Conservation (phyloP, 2,888 invertebrate species). For the Lithophane socia region DNA sequence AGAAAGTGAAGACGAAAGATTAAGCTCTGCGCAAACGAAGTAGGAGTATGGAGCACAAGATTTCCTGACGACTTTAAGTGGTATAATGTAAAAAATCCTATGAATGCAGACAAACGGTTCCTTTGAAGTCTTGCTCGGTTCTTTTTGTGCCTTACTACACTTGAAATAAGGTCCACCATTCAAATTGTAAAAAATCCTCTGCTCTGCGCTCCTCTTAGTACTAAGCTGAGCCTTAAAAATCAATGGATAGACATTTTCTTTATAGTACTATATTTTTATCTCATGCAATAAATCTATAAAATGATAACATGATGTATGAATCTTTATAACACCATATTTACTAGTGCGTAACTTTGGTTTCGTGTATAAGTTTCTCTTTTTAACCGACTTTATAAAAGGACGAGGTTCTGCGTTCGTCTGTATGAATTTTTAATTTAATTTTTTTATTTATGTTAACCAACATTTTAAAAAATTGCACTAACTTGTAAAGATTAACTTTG, state of each 20-base stretch:
- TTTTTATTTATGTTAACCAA: too few relatives aligned
- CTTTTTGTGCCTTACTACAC: not conserved
- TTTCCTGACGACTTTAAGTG: not conserved
- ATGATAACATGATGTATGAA: constrained; percentile 38
- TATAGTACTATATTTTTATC: constrained; percentile 41
- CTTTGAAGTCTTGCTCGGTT: not conserved
- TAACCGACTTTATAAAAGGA: too few relatives aligned
- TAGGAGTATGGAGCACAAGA: constrained; percentile 4
- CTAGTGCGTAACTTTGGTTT: not conserved
- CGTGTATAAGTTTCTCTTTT: not conserved
- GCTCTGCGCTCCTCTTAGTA: constrained; percentile 3
- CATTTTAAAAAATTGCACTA: not conserved
- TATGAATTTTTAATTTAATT: too few relatives aligned
- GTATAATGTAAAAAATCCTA: not conserved
- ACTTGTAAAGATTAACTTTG: not conserved
- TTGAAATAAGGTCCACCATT: constrained; percentile 4
- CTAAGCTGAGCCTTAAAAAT: constrained; percentile 20
- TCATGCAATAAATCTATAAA: constrained; percentile 48
- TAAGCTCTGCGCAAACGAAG: constrained; percentile 8
- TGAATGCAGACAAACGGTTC: not conserved
- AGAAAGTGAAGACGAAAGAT: constrained; percentile 52
- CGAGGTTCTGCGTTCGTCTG: too few relatives aligned
- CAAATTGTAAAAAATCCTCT: not conserved
- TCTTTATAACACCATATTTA: constrained; percentile 24
- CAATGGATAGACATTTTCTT: constrained; percentile 29